Base-by-base conservation (phyloP, 2,888 invertebrate genomes). In the Embidobia sp. region DNA sequence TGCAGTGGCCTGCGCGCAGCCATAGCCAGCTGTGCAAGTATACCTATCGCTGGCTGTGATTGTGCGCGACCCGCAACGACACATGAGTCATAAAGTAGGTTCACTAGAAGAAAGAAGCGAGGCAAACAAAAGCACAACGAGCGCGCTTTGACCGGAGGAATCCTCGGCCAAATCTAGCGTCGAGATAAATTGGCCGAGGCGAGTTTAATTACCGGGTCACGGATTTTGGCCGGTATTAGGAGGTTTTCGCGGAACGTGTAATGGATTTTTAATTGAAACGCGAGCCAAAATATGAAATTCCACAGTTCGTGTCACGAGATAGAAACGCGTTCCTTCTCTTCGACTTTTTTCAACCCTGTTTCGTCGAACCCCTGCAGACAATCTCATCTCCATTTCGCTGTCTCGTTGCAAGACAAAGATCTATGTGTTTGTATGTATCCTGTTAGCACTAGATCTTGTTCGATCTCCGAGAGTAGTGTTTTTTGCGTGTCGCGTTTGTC, bases 201-300 rank as follows among this genome's bases (percentile, higher is more conserved):
- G 13, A 44, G 16, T 61, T 61, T 59, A 70, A 70, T 61, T 57
- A 57, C 37, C 44, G 31, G 31, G 7, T 27, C 19, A 22, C 19
- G 6, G 49, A 18, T 44, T 51, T 44, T 33, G 19, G 10, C 53
- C 22, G 48, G 37, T 55, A 48, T 53, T 63, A 72, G 55, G 40
- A 55, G 46, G n/a, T 57, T 73, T 73, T 73, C 72, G 55, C 19
- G 11, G 64, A 64, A 73, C 31, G 31, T 22, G 64, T 73, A 73
- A 73, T 73, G 64, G 72, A 55, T 63, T 64, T 73, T 73, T 73
- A 73, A 64, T 73, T 73, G 72, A 61, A 55, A 27, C 72, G 37
- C 15, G 26, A 55, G 40, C 33, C 59, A 48, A 44, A 22, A 37
- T 19, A n/a, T n/a, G n/a, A n/a, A n/a, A n/a, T n/a, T n/a, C n/a